Base-by-base conservation (phyloP, 2,113 vertebrate genomes). In the Sclerurus mexicanus region DNA sequence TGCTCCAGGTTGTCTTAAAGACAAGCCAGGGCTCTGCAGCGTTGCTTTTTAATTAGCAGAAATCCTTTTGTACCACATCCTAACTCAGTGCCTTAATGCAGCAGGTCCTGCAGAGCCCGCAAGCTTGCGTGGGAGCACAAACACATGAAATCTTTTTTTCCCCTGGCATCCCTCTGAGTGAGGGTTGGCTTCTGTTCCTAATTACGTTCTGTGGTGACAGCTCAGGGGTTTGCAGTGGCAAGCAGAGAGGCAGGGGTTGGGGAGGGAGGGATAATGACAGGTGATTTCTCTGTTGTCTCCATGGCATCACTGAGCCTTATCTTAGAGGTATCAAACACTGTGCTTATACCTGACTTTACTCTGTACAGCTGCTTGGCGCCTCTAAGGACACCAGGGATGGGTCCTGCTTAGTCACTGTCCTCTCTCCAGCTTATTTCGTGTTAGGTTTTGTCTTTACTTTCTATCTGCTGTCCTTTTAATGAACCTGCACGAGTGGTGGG, bases 241-340 rank as follows among this genome's bases (percentile, higher is more conserved):
- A 84, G 91, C 53, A 44, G 37, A n/a, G 52, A 95, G 31, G 67
- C 85, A 92, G 49, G 76, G 79, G 74, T 79, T 79, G 59, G 82
- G 24, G 52, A 62, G 31, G 73, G 64, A 85, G 78, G 56, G 67
- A 31, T 44, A 64, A 67, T 86, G 86, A 49, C 78, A 85, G 50
- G 60, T 87, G 83, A 94, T 89, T 46, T 52, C 89, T 96, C 42
- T 83, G 90, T 78, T 95, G 93, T 94, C 94, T 96, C 92, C 72
- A 85, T 93, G 89, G 85, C 75, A 90, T 93, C 93, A 53, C 83
- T 63, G 67, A 95, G 47, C 68, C 88, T 95, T 87, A 56, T 80
- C 68, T 89, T 52, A 35, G 49, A 73, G 58, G 37, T 67, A 84
- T 81, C 88, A 95, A 76, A 69, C 53, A 37, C 37, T 12, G 22